Conservation (phyloP, 2,113 vertebrate species). For the Poecile atricapillus region DNA sequence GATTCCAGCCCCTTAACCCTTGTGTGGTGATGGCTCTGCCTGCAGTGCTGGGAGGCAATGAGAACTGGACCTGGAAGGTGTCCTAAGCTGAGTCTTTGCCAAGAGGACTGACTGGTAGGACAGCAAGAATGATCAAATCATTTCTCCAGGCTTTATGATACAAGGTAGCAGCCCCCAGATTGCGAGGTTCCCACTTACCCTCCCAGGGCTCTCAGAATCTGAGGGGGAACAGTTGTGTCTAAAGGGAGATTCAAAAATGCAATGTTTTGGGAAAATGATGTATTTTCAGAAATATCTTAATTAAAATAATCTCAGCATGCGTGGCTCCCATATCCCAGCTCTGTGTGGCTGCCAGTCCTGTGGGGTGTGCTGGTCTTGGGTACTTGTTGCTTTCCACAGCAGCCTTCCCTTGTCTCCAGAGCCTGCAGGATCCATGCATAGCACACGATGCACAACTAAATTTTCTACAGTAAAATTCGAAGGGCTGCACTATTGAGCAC, state of each 20-base stretch:
- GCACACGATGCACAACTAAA: not conserved
- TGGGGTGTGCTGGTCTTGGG: not conserved
- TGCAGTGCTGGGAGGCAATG: not conserved
- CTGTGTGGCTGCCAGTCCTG: not conserved
- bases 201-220: not conserved
- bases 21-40: not conserved
- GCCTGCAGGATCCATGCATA: not conserved
- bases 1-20: not conserved
- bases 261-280: not conserved
- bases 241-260: not conserved
- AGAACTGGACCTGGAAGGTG: rapidly evolving
- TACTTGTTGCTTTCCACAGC: not conserved
- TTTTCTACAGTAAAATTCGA: not conserved
- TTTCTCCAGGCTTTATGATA: not conserved
- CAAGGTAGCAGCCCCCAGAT: not conserved
- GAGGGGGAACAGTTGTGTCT: not conserved
- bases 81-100: not conserved
- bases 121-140: not conserved
- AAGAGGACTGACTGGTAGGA: not conserved
- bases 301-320: not conserved
- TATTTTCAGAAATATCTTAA: not conserved
- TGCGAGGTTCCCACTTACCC: rapidly evolving
- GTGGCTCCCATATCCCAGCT: not conserved
- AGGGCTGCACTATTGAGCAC: not conserved
- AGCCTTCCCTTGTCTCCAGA: not conserved